Conservation (phyloP, 2,113 vertebrate species). For the Salvator merianae region DNA sequence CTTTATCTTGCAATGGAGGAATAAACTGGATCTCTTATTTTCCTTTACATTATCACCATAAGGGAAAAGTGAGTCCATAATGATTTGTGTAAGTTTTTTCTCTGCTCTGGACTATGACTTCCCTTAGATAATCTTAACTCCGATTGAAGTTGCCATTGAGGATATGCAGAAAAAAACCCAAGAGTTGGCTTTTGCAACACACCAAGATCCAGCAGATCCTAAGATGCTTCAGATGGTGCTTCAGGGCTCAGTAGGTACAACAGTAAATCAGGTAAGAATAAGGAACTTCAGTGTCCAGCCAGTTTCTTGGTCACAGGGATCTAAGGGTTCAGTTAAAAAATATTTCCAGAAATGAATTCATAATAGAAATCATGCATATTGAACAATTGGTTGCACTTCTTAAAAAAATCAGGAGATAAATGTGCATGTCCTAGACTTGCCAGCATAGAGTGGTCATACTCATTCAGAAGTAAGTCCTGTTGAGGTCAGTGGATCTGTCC, state of each 20-base stretch:
- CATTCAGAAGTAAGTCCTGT: neutral
- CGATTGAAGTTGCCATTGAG: slow-evolving; percentile 98
- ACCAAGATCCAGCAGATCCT: slow-evolving; percentile 95
- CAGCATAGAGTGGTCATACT: too few species aligned
- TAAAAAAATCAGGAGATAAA: neutral
- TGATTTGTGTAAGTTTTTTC: neutral
- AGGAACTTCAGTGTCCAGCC: neutral
- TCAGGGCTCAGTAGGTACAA: slow-evolving; percentile 99
- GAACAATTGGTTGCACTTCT: neutral
- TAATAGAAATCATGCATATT: neutral
- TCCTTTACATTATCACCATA: neutral
- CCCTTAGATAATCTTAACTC: slow-evolving; percentile 91
- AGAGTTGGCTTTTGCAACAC: slow-evolving; percentile 95
- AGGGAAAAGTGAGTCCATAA: neutral
- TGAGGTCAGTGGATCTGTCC: neutral
- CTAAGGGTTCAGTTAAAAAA: neutral
- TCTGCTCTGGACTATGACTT: slow-evolving; percentile 28
- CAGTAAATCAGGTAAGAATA: slow-evolving; percentile 91
- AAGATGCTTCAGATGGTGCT: slow-evolving; percentile 99
- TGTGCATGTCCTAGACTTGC: neutral
- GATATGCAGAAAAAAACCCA: slow-evolving; percentile 99
- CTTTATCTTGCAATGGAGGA: neutral
- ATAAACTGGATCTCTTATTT: neutral
- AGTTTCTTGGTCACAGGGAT: neutral
- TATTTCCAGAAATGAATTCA: neutral